Evolutionary conservation across 2,113 vertebrate species (phyloP), one percentile per base, ranked within the genome.

Genomic region (Tachycineta bicolor): DNA sequence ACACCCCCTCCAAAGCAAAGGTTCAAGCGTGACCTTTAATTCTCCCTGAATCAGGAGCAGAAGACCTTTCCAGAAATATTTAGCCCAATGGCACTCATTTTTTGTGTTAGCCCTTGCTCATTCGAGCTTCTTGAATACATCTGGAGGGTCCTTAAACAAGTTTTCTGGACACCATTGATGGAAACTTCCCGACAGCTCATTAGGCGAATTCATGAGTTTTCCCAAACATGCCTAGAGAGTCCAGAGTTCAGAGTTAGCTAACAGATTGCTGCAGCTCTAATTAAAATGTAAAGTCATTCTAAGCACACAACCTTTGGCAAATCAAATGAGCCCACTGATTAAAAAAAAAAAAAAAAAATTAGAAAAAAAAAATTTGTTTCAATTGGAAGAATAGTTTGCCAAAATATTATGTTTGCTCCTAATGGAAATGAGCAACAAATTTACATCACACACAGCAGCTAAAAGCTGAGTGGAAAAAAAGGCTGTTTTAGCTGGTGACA

Each of bases 251-350:
- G 44, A n/a, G 77, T 62, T 70, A 78, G 87, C 85, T 92, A 96
- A 87, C 91, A 92, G 86, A 97, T 90, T 90, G 93, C 77, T 92
- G 73, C 69, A 87, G 75, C 65, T 94, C 67, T 92, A 95, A 97
- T 95, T 96, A 96, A 97, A 96, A 91, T 63, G 67, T 37, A 68
- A 96, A 96, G 28, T 59, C 93, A 89, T 94, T 82, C 84, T 31
- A 71, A 90, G 74, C 78, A 91, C 41, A 92, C 37, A 62, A 89
- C 37, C 87, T 84, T 90, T 60, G 83, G n/a, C 86, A 95, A 96
- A 90, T 93, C 37, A 89, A 96, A 83, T 33, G 41, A 12, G 37
- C 43, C 41, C 69, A 58, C 5, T 64, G 58, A 91, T 91, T 68
- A 76, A 76, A 28, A 28, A 58, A 58, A 58, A n/a, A n/a, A 58